A percentile compares a stretch with the other conserved stretches of the same genome.
Evolutionary conservation across 2,113 vertebrate species (phyloP).

Genomic region (Neodon shergylaensis): DNA sequence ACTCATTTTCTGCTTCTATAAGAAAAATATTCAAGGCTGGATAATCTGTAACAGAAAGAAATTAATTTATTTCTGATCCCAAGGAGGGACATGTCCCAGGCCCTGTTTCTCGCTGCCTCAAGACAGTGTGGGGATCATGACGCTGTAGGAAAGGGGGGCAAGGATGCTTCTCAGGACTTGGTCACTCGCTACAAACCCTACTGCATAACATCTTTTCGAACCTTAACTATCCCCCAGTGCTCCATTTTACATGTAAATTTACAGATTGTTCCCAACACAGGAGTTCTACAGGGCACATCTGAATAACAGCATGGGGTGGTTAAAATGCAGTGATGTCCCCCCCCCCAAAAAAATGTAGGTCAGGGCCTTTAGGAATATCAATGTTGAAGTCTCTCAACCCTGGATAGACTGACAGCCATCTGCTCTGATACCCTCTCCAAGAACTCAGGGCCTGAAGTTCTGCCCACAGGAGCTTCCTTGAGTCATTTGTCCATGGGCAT

Average conservation of each 20-base stretch:
- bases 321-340: neutral
- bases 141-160: no score
- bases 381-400: neutral
- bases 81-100: neutral
- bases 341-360: neutral
- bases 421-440: neutral
- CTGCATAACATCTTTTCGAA: no score
- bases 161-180: neutral
- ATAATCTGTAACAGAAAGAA: neutral
- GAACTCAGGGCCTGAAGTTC: neutral
- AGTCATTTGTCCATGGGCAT: neutral
- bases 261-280: neutral
- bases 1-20: neutral
- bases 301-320: neutral
- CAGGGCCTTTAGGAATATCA: neutral
- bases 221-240: neutral
- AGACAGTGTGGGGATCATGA: neutral
- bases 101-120: no score
- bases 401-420: neutral
- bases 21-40: neutral
- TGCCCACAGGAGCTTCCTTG: neutral
- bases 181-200: neutral
- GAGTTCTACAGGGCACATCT: neutral
- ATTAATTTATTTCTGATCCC: neutral
- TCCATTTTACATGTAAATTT: neutral